These are phyloP conservation scores for Neosilurus hyrtlii DNA, from an alignment of 2,797 vertebrate species.

Conservation along the genomic window DNA sequence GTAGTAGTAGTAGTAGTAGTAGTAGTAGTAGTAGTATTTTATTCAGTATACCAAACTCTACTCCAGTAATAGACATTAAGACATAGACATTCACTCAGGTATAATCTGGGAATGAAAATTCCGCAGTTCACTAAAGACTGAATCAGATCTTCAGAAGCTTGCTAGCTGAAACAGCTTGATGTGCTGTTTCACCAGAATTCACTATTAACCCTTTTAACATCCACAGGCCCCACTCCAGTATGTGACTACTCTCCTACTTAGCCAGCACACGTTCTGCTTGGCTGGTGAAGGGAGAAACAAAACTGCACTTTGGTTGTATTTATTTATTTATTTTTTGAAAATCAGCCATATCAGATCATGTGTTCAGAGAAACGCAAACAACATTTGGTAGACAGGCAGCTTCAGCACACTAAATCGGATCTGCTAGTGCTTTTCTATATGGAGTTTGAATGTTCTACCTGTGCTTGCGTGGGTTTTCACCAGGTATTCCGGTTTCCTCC, in stretches of 20 bases:
- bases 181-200: conserved; percentile 45
- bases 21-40: too few species aligned
- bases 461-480: too few species aligned
- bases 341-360: conserved; percentile 70
- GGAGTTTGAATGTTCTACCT: too few species aligned
- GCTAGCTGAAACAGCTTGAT: conserved; percentile 61
- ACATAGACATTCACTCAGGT: conserved; percentile 52
- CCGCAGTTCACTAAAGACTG: conserved; percentile 56
- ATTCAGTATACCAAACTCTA: conserved; percentile 47
- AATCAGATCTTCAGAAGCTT: conserved; percentile 63
- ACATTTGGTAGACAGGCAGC: conserved; percentile 38
- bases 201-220: conserved; percentile 65
- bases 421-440: neutral
- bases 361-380: conserved; percentile 57
- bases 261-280: conserved; percentile 70
- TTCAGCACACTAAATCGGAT: conserved; percentile 1
- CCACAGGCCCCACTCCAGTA: conserved; percentile 53
- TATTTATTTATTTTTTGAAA: conserved; percentile 62
- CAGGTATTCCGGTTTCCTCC: too few species aligned
- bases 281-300: conserved; percentile 60
- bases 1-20: too few species aligned
- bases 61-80: conserved; percentile 69
- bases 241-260: conserved; percentile 67
- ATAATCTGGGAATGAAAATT: conserved; percentile 59
- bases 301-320: conserved; percentile 62